Base-by-base conservation (phyloP, 2,113 vertebrate genomes). In the Entomyzon cyanotis region DNA sequence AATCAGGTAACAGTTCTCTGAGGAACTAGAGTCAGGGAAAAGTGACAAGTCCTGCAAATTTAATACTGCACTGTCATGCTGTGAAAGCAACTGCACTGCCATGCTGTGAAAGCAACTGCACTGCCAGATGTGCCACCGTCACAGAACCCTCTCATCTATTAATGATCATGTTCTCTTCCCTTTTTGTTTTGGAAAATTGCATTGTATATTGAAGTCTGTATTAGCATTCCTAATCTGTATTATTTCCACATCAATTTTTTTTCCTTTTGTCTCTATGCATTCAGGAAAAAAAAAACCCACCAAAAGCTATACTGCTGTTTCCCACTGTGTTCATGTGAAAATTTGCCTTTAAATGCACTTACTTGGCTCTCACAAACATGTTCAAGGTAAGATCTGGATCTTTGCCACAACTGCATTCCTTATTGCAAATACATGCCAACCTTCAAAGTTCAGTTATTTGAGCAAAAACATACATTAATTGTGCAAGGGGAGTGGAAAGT, bases 381-480 rank as follows among this genome's bases (percentile, higher is more conserved):
- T 89, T 93, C 65, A 87, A 94, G 90, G 56, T 80, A 92, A 92
- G 93, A 84, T 18, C 41, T 93, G 93, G 94, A 86, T 87, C 37
- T 64, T 44, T 89, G 94, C 94, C 93, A 89, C 73, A 86, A 53
- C 7, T 12, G 4, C 92, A 96, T 96, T 97, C 94, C 77, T 94
- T 33, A 64, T 7, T 75, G 83, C 37, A 64, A 93, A 93, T 60
- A 85, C 53, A 71, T 42, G 86, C 76, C 92, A 95, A 75, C 79
- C 88, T 94, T 96, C 77, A 89, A 93, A 96, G 88, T 93, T 95
- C 52, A 90, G 73, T 71, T 94, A 93, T 89, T 96, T 90, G 56
- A 94, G 88, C 22, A 95, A 93, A 95, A 96, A 90, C 88, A 92
- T 91, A 84, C 31, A 0, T 88, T 94, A 91, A 90, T 90, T 96